Conservation (phyloP, 2,797 vertebrate species). For the Malurus leucopterus region DNA sequence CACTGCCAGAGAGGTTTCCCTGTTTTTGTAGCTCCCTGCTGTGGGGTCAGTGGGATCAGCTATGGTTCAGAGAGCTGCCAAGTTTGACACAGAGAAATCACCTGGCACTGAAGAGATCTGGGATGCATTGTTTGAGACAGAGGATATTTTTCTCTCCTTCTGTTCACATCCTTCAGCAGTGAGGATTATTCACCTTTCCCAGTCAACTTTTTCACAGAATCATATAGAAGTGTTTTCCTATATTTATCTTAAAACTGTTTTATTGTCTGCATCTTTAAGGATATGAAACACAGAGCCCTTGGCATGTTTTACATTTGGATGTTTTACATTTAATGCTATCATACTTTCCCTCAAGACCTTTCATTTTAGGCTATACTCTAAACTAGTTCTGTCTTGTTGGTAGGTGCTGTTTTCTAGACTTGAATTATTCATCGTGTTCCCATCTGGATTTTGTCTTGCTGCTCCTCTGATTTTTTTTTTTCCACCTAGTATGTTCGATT, state of each 20-base stretch:
- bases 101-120: neutral
- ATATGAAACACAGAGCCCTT: neutral
- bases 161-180: neutral
- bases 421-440: neutral
- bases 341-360: neutral
- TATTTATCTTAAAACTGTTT: neutral
- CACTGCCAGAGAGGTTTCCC: neutral
- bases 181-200: neutral
- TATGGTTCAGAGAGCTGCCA: neutral
- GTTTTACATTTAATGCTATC: neutral
- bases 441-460: neutral
- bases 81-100: neutral
- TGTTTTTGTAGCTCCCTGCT: neutral
- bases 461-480: neutral
- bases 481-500: neutral
- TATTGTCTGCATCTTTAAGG: neutral
- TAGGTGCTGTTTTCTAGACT: neutral
- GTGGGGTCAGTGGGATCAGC: neutral
- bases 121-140: neutral
- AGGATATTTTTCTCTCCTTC: neutral
- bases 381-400: neutral
- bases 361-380: neutral
- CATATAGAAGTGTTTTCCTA: accelerated
- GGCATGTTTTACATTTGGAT: neutral
- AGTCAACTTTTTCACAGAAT: neutral